Percentiles rank a stretch among this genome's conserved stretches.
Conservation (phyloP, 2,888 invertebrate species). For the Petrolisthes manimaculis region DNA sequence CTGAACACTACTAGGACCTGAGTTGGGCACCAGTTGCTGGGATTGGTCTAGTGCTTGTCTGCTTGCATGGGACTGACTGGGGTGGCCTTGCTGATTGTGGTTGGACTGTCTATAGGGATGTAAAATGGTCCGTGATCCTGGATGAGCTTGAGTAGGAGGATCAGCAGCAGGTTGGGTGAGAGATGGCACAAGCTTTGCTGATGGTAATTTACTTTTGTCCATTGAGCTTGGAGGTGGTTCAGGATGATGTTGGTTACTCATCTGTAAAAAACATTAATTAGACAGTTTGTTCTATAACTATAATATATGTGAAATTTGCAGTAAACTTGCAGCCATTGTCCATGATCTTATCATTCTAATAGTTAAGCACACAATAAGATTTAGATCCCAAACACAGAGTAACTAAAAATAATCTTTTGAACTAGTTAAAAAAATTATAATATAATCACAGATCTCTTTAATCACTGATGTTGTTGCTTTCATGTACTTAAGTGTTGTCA, state of each 20-base stretch:
- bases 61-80: slow-evolving; percentile 11
- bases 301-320: too few species aligned
- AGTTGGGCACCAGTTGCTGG: slow-evolving; percentile 10
- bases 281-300: too few species aligned
- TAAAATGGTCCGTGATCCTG: slow-evolving; percentile 44
- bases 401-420: too few species aligned
- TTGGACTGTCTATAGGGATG: slow-evolving; percentile 48
- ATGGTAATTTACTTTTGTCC: slow-evolving; percentile 32
- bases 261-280: slow-evolving; percentile 26
- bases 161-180: slow-evolving; percentile 34
- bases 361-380: too few species aligned
- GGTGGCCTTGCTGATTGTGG: slow-evolving; percentile 31
- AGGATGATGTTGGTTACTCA: slow-evolving; percentile 18
- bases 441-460: too few species aligned
- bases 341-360: too few species aligned
- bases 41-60: slow-evolving; percentile 5
- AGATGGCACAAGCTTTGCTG: slow-evolving; percentile 45
- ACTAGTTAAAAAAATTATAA: too few species aligned
- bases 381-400: too few species aligned
- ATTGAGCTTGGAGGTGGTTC: slow-evolving; percentile 34
- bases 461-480: too few species aligned
- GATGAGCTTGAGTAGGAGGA: slow-evolving; percentile 14
- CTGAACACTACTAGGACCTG: not conserved
- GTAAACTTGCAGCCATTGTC: too few species aligned
- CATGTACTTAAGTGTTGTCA: too few species aligned